These are phyloP conservation scores for Pyrgilauda ruficollis DNA, from an alignment of 2,113 vertebrate genomes.

Conservation along the genomic window DNA sequence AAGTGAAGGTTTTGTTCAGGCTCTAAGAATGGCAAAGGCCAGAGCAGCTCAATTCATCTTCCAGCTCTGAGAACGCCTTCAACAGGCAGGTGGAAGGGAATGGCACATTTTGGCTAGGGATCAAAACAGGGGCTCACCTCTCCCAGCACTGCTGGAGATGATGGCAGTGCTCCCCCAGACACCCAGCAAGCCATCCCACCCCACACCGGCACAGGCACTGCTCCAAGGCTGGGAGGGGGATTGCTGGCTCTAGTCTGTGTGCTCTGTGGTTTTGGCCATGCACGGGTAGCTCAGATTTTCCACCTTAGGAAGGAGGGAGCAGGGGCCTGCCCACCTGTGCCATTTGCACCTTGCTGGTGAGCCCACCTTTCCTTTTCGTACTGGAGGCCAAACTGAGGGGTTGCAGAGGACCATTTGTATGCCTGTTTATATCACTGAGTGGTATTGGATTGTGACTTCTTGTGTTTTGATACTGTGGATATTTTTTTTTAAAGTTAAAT, in stretches of 20 bases:
- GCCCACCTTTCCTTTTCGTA: neutral
- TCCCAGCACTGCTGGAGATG: neutral
- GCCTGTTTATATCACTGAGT: neutral
- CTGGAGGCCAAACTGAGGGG: neutral
- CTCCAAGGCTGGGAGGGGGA: neutral
- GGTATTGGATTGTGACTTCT: slow-evolving; percentile 14
- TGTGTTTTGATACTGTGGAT: slow-evolving; percentile 37
- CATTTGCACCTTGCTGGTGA: accelerated
- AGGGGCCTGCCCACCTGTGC: neutral
- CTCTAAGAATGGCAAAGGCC: neutral
- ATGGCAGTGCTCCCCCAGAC: neutral
- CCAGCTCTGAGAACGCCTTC: neutral
- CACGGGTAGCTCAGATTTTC: neutral
- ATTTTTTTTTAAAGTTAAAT: slow-evolving; percentile 26
- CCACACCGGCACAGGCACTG: accelerated
- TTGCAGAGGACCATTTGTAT: neutral
- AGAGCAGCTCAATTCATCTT: neutral
- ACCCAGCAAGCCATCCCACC: neutral
- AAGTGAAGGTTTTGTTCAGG: neutral
- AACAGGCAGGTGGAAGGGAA: neutral
- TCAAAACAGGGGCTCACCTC: neutral
- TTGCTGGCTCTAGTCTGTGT: accelerated
- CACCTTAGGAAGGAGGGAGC: neutral
- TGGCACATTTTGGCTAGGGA: neutral
- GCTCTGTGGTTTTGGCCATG: neutral